These are phyloP conservation scores for Botia almorhae DNA, from an alignment of 2,797 vertebrate species.

Conservation along the genomic window DNA sequence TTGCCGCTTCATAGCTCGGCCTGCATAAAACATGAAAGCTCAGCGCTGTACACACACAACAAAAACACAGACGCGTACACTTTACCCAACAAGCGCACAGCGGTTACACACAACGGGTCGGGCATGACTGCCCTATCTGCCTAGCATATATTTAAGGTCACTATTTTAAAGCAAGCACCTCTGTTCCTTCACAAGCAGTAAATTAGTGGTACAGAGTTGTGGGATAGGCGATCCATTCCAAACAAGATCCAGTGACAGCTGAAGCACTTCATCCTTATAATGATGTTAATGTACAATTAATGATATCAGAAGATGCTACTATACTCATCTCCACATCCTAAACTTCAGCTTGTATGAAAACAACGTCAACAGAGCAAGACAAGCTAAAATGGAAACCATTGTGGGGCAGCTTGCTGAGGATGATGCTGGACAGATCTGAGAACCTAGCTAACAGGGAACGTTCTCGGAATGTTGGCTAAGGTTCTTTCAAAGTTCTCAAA, in stretches of 20 bases:
- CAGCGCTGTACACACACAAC: conserved; percentile 13
- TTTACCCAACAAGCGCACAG: conserved; percentile 63
- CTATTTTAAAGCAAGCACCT: conserved; percentile 75
- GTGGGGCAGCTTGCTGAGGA: not conserved
- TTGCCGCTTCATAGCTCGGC: not conserved
- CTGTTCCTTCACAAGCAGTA: conserved; percentile 69
- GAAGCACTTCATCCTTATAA: conserved; percentile 61
- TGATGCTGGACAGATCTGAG: not conserved
- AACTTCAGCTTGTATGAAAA: conserved; percentile 5
- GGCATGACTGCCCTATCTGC: conserved; percentile 69
- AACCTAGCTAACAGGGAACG: not conserved
- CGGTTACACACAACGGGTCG: conserved; percentile 74
- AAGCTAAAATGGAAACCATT: conserved; percentile 9
- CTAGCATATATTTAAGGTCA: conserved; percentile 73
- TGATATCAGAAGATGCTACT: conserved; percentile 38
- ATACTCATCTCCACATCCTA: not conserved
- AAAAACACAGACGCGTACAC: conserved; percentile 26
- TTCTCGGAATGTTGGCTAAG: too few relatives aligned
- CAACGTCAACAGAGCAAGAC: not conserved
- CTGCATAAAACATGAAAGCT: conserved; percentile 54
- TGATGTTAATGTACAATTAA: conserved; percentile 64
- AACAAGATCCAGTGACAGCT: conserved; percentile 66
- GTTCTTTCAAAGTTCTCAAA: too few relatives aligned
- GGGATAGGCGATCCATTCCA: conserved; percentile 62
- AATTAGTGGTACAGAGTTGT: conserved; percentile 67